Base-by-base conservation (phyloP, 2,888 invertebrate species). In the Netelia melanura region DNA sequence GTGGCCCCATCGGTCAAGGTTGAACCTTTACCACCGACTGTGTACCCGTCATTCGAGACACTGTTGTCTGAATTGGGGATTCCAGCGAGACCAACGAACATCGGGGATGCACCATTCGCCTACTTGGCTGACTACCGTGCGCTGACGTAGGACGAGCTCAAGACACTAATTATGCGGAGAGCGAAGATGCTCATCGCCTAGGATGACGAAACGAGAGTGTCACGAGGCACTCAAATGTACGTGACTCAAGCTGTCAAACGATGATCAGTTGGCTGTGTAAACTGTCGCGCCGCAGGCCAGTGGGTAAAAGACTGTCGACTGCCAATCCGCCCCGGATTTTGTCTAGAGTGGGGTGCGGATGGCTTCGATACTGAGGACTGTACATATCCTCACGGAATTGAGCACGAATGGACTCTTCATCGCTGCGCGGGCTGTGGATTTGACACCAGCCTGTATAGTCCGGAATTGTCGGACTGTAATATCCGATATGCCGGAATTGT, bases 391-490 rank as follows among this genome's bases (percentile, higher is more conserved):
- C 83, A 81, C 62, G 86, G 81, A 2, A 52, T 84, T 21, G 78
- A 86, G 23, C 81, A 84, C n/a, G 76, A 86, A 23, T 65, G 44
- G 9, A 54, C 81, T 0, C 54, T 84, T 0, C 54, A 54, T 2
- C 65, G 83, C 6, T 84, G 85, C 52, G 68, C 80, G 8, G 86
- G 84, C 48, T 85, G 85, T 38, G 17, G 61, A 1, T 25, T 58
- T 0, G 72, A 83, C 38, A 0, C 52, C 0, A 11, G 14, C 8
- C 38, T 85, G 9, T 85, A 83, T n/a, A 76, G 70, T 10, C 83
- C 80, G 0, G 85, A 84, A 38, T 86, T 80, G 14, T 80, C 85
- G 1, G 85, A 85, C 17, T 87, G 86, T 11, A 86, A 83, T 5
- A 62, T 86, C 6, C 76, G 83, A 0, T 83, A 77, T 21, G 76